Base-by-base conservation (phyloP, 2,113 vertebrate genomes). In the Anoura caudifer region DNA sequence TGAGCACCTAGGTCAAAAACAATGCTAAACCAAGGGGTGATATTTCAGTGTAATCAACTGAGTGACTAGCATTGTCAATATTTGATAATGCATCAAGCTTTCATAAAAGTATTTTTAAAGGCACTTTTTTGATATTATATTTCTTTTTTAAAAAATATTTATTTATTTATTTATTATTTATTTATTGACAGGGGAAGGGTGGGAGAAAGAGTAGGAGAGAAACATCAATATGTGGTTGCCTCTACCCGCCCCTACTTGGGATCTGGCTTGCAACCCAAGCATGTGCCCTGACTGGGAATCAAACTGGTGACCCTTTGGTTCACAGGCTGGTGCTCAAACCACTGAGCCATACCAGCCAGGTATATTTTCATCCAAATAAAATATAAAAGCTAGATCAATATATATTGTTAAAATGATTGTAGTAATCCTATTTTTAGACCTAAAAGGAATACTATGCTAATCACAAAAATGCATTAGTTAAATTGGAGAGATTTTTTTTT, bases 401-500 rank as follows among this genome's bases (percentile, higher is more conserved):
- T 36, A 73, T 22, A 47, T 16, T 94, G 3, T 72, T 95, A 93
- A 96, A 91, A 90, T 86, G 56, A 80, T 43, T 72, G n/a, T 31
- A 20, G 28, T 47, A 82, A 77, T 83, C 20, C 79, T 96, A 56
- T 54, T 96, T 96, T 96, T 83, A 91, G 52, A 79, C 54, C n/a
- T 69, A 36, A 83, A 94, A 17, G n/a, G 92, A 98, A 94, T 56
- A 63, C 1, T 31, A 10, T 94, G 47, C 54, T 96, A 96, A 84
- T 87, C 91, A 95, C 36, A 75, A 88, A 56, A 22, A 12, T 63
- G 90, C 0, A 0, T n/a, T 77, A 45, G 24, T 72, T 97, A 87
- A 90, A 61, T 87, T 85, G 47, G 31, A 90, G 41, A 82, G 43
- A n/a, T n/a, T 20, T 93, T 96, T 93, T 16, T 87, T 90, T 43